Conservation (phyloP, 2,113 vertebrate genomes). For the rabbit (Oryctolagus cuniculus) region mOryCun1.1 NC_091443.1:16207001-16207500, state of each 20-base stretch:
- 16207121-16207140: background rate
- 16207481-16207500: no score
- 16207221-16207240: background rate
- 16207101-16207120: no score
- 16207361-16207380: no score
- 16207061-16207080: background rate
- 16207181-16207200: background rate
- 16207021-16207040: background rate
- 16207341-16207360: background rate
- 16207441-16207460: no score
- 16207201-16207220: background rate
- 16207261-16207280: background rate
- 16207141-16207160: background rate
- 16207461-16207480: no score
- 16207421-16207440: no score
- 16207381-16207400: no score
- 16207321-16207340: background rate
- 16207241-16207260: no score
- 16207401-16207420: no score
- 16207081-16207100: background rate
- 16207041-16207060: background rate
- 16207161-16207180: background rate
- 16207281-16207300: no score
- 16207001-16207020: accelerated
- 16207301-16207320: background rate